phyloP scores from a whole-genome alignment of 1,140 invertebrate species.

The Plutomurus gul region DNA sequence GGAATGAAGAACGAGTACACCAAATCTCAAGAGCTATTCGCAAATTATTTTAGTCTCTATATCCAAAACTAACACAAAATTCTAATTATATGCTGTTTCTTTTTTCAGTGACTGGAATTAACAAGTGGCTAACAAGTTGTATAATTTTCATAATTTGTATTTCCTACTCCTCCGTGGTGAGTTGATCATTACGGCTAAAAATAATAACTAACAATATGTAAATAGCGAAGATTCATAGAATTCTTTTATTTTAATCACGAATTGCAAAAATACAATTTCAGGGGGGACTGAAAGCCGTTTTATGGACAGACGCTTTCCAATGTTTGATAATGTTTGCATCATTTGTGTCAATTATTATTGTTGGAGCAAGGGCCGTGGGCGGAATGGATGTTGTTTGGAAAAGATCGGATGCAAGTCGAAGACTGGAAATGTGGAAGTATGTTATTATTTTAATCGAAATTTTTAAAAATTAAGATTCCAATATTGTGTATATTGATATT shows the following conservation, averaged over 20 bases:
- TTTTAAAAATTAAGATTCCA: no score
- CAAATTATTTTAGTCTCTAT: no score
- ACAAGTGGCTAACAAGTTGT: slow-evolving; percentile 70
- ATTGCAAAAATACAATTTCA: slow-evolving; percentile 58
- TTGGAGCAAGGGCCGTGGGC: slow-evolving; percentile 73
- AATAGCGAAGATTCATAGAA: not conserved
- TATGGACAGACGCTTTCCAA: slow-evolving; percentile 91
- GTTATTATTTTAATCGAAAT: not conserved
- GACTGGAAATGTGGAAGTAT: slow-evolving; percentile 80
- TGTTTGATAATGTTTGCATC: slow-evolving; percentile 82
- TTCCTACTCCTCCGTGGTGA: slow-evolving; percentile 80
- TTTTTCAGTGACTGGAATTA: slow-evolving; percentile 76
- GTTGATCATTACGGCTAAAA: no score
- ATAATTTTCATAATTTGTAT: slow-evolving; percentile 76
- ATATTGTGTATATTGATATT: not conserved
- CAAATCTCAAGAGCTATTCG: no score
- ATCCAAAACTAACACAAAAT: not conserved
- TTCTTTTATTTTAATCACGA: not conserved
- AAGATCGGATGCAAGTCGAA: slow-evolving; percentile 65
- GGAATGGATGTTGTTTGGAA: slow-evolving; percentile 72
- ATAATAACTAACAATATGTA: no score
- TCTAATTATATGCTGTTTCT: no score
- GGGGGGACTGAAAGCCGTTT: slow-evolving; percentile 92
- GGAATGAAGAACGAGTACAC: no score
- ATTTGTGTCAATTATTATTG: slow-evolving; percentile 73